Evolutionary conservation across 2,797 vertebrate species (phyloP).

Genomic region (Liasis olivaceus): DNA sequence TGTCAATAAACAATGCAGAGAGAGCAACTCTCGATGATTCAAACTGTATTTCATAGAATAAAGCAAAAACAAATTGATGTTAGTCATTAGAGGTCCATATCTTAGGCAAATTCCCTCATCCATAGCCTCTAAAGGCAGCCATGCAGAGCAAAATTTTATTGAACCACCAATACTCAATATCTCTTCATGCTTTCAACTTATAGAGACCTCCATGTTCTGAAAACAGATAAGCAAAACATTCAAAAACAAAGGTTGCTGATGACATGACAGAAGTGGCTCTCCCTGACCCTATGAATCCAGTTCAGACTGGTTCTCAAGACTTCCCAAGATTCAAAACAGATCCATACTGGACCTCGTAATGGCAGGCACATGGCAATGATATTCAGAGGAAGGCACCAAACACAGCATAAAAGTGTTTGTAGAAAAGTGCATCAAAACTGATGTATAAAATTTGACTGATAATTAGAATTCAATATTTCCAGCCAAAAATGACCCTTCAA

Average conservation of each 20-base stretch:
- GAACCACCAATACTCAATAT: background rate
- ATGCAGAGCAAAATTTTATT: background rate
- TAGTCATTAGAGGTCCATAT: background rate
- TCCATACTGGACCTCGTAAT: background rate
- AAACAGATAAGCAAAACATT: background rate
- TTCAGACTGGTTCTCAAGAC: background rate
- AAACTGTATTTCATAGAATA: background rate
- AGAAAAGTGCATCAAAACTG: background rate
- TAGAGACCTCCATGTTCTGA: too few relatives aligned
- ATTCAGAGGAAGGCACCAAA: background rate
- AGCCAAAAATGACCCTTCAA: background rate
- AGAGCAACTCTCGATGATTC: background rate
- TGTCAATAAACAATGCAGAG: background rate
- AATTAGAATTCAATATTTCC: background rate
- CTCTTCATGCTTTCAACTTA: background rate
- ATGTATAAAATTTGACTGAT: background rate
- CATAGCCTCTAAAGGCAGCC: background rate
- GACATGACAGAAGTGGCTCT: background rate
- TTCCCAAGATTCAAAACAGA: background rate
- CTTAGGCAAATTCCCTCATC: background rate
- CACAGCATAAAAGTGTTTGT: background rate
- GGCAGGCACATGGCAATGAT: background rate
- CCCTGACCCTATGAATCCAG: background rate
- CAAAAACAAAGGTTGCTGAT: background rate
- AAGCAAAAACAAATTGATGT: background rate